phyloP scores from a whole-genome alignment of 2,888 invertebrate species.

The Cryptus armator region DNA sequence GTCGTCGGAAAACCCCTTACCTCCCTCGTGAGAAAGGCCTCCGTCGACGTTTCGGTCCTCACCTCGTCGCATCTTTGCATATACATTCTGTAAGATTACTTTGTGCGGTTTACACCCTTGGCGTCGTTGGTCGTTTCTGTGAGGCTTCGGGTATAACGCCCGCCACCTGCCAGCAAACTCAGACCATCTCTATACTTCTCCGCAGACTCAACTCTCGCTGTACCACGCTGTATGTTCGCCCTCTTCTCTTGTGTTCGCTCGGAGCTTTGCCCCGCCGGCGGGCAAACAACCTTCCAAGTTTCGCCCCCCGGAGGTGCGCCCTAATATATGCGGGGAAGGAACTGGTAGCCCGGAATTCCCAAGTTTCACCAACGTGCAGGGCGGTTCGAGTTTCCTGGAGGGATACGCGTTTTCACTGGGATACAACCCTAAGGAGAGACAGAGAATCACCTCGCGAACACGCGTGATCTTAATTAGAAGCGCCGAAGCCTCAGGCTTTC shows the following conservation, averaged over 20 bases:
- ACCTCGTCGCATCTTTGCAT: constrained; percentile 83
- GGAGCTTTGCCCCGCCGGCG: constrained; percentile 74
- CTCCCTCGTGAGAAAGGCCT: constrained; percentile 65
- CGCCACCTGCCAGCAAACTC: constrained; percentile 61
- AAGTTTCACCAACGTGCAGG: constrained; percentile 74
- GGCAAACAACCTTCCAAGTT: constrained; percentile 84
- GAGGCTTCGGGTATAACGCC: constrained; percentile 44
- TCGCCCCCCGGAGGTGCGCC: constrained; percentile 75
- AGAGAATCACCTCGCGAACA: constrained; percentile 76
- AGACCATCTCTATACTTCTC: constrained; percentile 68
- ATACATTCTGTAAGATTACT: constrained; percentile 86
- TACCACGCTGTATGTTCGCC: constrained; percentile 62
- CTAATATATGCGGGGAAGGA: constrained; percentile 83
- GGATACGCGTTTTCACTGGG: constrained; percentile 55
- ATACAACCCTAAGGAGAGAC: constrained; percentile 13
- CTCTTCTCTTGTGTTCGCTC: constrained; percentile 23
- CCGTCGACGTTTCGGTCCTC: constrained; percentile 53
- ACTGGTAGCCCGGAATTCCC: constrained; percentile 81
- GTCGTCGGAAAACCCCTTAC: constrained; percentile 38
- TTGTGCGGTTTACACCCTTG: constrained; percentile 84
- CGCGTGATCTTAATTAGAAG: constrained; percentile 85
- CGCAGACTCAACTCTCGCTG: constrained; percentile 73
- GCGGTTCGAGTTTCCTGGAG: constrained; percentile 58
- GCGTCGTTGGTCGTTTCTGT: constrained; percentile 65
- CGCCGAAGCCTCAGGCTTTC: constrained; percentile 76